phyloP scores from a whole-genome alignment of 2,888 invertebrate genomes.

The Brenthis hecate region DNA sequence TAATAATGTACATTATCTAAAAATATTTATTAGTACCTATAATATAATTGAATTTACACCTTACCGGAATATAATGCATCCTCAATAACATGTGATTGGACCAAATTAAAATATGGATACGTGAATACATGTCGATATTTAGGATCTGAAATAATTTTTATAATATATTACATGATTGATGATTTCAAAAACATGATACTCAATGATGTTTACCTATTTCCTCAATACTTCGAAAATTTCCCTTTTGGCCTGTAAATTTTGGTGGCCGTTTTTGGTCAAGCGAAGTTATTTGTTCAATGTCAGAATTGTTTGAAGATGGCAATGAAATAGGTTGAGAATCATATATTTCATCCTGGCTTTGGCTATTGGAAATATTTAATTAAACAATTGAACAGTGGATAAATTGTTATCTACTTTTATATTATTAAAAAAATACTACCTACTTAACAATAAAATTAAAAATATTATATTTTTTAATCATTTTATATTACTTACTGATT shows the following conservation, averaged over 20 bases:
- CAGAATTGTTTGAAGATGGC: constrained; percentile 46
- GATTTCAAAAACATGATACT: neutral
- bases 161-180: neutral
- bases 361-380: neutral
- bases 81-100: constrained; percentile 88
- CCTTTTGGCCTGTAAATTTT: constrained; percentile 64
- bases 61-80: constrained; percentile 85
- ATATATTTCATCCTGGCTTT: constrained; percentile 54
- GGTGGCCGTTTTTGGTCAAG: constrained; percentile 47
- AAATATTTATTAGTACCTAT: neutral
- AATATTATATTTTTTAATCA: neutral
- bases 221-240: constrained; percentile 64
- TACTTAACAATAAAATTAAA: neutral
- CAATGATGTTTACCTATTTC: constrained; percentile 61
- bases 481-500: constrained; percentile 8
- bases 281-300: constrained; percentile 16
- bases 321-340: constrained; percentile 70
- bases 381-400: neutral
- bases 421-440: neutral
- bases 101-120: constrained; percentile 86
- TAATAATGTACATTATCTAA: no score
- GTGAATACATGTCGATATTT: constrained; percentile 81
- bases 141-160: constrained; percentile 61
- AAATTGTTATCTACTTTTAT: neutral
- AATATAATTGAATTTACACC: constrained; percentile 24